Conservation (phyloP, 2,888 invertebrate species). For the Parnassius mnemosyne region DNA sequence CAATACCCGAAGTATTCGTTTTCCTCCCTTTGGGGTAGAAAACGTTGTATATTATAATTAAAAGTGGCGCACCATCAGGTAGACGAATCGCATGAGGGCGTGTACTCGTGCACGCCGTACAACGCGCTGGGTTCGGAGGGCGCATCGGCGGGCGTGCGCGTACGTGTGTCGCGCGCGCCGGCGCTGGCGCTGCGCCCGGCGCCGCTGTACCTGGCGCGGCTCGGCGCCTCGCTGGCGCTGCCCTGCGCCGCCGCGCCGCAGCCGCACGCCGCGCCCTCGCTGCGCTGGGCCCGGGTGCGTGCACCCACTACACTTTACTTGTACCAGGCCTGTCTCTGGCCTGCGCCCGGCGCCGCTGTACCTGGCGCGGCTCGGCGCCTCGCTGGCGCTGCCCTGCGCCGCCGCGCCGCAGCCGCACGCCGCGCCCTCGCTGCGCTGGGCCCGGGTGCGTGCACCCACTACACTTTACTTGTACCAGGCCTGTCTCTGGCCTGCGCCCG, state of each 20-base stretch:
- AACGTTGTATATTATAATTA: no score
- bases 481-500: slow-evolving; percentile 85
- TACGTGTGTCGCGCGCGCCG: slow-evolving; percentile 92
- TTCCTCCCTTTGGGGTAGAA: no score
- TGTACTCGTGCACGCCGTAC: slow-evolving; percentile 95
- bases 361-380: slow-evolving; percentile 89
- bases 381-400: slow-evolving; percentile 90
- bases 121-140: slow-evolving; percentile 93
- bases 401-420: slow-evolving; percentile 83
- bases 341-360: slow-evolving; percentile 91
- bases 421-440: slow-evolving; percentile 44
- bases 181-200: slow-evolving; percentile 89
- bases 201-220: slow-evolving; percentile 90
- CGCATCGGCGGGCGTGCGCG: slow-evolving; percentile 90
- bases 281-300: slow-evolving; percentile 49
- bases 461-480: no score
- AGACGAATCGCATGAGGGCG: slow-evolving; percentile 91
- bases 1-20: no score
- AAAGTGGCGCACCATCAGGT: slow-evolving; percentile 68
- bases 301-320: no score
- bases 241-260: slow-evolving; percentile 90
- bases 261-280: slow-evolving; percentile 56
- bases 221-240: slow-evolving; percentile 89
- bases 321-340: slow-evolving; percentile 71
- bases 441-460: slow-evolving; percentile 36